These are phyloP conservation scores for Chromoteleia sp. DNA, from an alignment of 2,888 invertebrate species.

Conservation along the genomic window DNA sequence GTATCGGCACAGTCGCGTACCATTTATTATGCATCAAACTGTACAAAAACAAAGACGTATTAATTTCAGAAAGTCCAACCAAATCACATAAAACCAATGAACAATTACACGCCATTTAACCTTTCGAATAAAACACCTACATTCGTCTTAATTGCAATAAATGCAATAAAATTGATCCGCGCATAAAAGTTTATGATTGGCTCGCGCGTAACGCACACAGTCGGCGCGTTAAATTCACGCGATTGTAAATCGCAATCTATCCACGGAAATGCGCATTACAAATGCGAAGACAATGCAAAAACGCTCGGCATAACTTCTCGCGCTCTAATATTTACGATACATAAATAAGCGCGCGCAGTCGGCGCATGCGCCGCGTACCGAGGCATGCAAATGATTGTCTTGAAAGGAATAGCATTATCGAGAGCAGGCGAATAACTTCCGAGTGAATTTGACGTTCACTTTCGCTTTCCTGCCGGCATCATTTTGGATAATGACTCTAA, in stretches of 20 bases:
- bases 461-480: conserved; percentile 58
- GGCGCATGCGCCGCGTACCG: conserved; percentile 43
- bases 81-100: not conserved
- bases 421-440: conserved; percentile 56
- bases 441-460: conserved; percentile 64
- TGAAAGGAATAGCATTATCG: conserved; percentile 51
- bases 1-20: no score
- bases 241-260: conserved; percentile 26
- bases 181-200: conserved; percentile 21
- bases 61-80: not conserved
- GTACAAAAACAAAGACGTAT: no score
- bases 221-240: conserved; percentile 7
- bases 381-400: conserved; percentile 50
- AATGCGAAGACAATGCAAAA: conserved; percentile 40
- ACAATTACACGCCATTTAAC: not conserved
- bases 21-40: no score
- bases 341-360: conserved; percentile 28
- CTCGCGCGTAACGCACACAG: conserved; percentile 1
- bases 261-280: conserved; percentile 23
- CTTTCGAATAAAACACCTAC: not conserved
- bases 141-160: conserved; percentile 9
- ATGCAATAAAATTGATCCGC: conserved; percentile 24
- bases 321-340: conserved; percentile 39
- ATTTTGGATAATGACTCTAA: conserved; percentile 66
- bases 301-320: conserved; percentile 26